Evolutionary conservation across 2,113 vertebrate species (phyloP), one percentile per base, ranked within the genome.

Genomic region (Gymnocephalus cernua): DNA sequence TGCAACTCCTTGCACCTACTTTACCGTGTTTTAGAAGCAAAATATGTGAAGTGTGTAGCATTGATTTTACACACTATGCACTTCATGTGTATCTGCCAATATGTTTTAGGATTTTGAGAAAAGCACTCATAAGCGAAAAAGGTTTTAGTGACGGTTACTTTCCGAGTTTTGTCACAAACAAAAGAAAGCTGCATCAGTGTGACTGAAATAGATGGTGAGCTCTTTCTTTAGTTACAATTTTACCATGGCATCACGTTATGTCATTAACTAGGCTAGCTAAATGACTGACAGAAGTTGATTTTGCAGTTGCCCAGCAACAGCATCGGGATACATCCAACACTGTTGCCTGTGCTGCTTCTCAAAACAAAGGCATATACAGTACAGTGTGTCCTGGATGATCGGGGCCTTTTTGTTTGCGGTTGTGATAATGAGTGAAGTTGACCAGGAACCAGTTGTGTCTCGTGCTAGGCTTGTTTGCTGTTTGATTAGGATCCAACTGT

Each of bases 231-330:
- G 8, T 51, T n/a, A 19, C 18, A 10, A 1, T 54, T 7, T 29
- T 25, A 41, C 50, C 48, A 1, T 12, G 38, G 19, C 64, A 50
- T 74, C 74, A 21, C 44, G 44, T 74, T 11, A 44, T 47, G 58
- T 63, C 45, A 64, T 50, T 45, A 44, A 27, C 57, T 19, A 1
- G 38, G 51, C 6, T 29, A 12, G 10, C 48, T 44, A 47, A 59
- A 64, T 80, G 64, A 88, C 50, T 89, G 87, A 84, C 85, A 77
- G 66, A 41, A 51, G 59, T 38, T 54, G 77, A 21, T 63, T 81
- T 65, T 56, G 71, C 63, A 56, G 85, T 91, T 86, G 71, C 80
- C 76, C 66, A 4, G 90, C 79, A 89, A 91, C 88, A 23, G 61
- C 27, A 51, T 51, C 16, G 35, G 13, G 48, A 27, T 41, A 66